These are phyloP conservation scores for Leptodactylus fallax DNA, from an alignment of 2,797 vertebrate genomes.

Conservation along the genomic window DNA sequence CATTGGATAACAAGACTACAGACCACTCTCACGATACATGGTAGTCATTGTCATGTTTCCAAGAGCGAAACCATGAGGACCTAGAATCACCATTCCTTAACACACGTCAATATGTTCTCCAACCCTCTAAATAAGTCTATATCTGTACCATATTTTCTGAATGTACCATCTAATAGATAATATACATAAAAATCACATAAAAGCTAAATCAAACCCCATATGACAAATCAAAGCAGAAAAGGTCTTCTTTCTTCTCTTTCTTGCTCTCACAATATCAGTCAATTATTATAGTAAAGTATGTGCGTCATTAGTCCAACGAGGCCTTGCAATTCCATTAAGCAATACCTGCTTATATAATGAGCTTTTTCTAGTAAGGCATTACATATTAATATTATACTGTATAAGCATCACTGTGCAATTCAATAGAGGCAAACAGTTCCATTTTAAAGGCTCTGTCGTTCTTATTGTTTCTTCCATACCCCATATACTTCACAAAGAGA, in stretches of 20 bases:
- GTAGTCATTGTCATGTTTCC: background rate
- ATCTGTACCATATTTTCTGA: background rate
- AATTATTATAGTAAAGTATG: constrained; percentile 54
- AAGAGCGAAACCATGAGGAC: background rate
- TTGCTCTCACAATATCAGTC: constrained; percentile 46
- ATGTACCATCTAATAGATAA: background rate
- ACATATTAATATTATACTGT: constrained; percentile 60
- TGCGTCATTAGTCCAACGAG: constrained; percentile 54
- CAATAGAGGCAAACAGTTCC: constrained; percentile 52
- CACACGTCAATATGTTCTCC: background rate
- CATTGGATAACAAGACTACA: too few relatives aligned
- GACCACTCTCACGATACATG: too few relatives aligned
- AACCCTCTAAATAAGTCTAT: background rate
- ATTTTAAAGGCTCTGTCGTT: constrained; percentile 42
- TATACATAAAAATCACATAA: constrained; percentile 28
- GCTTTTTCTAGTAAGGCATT: constrained; percentile 52
- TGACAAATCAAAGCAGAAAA: constrained; percentile 24
- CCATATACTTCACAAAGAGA: constrained; percentile 48
- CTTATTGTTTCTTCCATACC: constrained; percentile 56
- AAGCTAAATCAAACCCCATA: background rate
- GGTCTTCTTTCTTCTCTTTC: constrained; percentile 30
- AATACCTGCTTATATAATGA: constrained; percentile 56
- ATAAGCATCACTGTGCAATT: constrained; percentile 48
- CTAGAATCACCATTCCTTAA: background rate
- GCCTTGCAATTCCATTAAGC: constrained; percentile 56